Evolutionary conservation across 1,140 invertebrate species (phyloP), one percentile per base, ranked within the genome.

Genomic region (Linepithema humile): DNA sequence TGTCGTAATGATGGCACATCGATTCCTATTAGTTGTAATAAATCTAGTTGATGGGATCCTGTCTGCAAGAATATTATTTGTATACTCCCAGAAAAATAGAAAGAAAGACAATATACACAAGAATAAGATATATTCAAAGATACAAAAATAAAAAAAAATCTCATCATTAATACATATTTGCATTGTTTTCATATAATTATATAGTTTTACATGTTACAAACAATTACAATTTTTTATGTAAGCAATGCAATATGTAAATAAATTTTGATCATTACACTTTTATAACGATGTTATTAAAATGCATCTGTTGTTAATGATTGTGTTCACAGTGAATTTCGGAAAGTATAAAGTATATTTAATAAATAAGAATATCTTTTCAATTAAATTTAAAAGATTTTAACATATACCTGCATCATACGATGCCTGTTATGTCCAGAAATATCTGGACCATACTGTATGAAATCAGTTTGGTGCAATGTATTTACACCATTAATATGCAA

Each of bases 1-100:
- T 90, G 85, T 35, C 90, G 87, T 57, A 92, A 74, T 55, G 90
- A 90, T 55, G 89, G 90, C 78, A 93, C 88, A 23, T 94, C 91
- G n/a, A 93, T 84, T 38, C 90, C 88, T 89, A 93, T 92, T 62
- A 90, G 85, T 84, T 92, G 93, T 75, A 92, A 90, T 74, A 94
- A 82, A 65, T 93, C 92, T 59, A 92, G 35, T 20, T 90, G 90
- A 85, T 92, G 91, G n/a, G 89, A 90, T 85, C 89, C 90, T 84
- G 90, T 85, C 92, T 93, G 64, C 12, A 92, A 90, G 67, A 85
- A 82, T 43, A 89, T 84, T 50, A 60, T 15, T 85, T 82, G 43
- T 78, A 82, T 59, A 69, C 12, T 1, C 32, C 38, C 35, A 53
- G 6, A 67, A 77, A n/a, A 62, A 48, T 60, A 73, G 9, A 55